Percentiles rank a stretch among this genome's conserved stretches.
These are phyloP conservation scores for Tringa solitaria DNA, from an alignment of 2,113 vertebrate genomes.

Conservation along the genomic window DNA sequence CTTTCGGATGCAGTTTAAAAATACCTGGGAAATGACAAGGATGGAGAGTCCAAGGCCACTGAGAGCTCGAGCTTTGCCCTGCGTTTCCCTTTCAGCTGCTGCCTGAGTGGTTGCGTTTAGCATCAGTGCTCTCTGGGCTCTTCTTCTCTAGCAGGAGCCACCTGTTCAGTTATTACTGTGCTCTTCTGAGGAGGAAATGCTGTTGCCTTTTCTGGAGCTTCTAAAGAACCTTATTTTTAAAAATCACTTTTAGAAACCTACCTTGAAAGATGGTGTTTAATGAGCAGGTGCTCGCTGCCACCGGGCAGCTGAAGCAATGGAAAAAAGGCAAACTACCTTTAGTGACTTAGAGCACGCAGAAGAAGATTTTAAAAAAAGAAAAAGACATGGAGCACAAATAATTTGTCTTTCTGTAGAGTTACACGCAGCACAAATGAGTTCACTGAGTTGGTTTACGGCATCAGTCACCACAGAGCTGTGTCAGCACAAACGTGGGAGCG, in stretches of 20 bases:
- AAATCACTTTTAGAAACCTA: not conserved
- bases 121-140: not conserved
- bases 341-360: not conserved
- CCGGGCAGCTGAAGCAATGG: not conserved
- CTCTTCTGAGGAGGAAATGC: not conserved
- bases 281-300: not conserved
- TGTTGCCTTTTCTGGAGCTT: not conserved
- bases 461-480: not conserved
- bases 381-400: not conserved
- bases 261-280: not conserved
- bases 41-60: not conserved
- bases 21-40: not conserved
- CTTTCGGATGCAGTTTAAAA: not conserved
- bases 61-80: rapidly evolving
- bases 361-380: not conserved
- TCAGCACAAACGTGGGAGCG: not conserved
- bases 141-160: not conserved
- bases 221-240: not conserved
- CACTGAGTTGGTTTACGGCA: not conserved
- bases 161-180: not conserved
- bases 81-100: not conserved
- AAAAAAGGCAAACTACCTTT: not conserved
- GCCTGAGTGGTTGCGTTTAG: not conserved
- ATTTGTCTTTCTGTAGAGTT: not conserved
- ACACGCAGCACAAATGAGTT: not conserved